Evolutionary conservation across 2,113 vertebrate species (phyloP).

Genomic region (Psammodynastes pulverulentus): DNA sequence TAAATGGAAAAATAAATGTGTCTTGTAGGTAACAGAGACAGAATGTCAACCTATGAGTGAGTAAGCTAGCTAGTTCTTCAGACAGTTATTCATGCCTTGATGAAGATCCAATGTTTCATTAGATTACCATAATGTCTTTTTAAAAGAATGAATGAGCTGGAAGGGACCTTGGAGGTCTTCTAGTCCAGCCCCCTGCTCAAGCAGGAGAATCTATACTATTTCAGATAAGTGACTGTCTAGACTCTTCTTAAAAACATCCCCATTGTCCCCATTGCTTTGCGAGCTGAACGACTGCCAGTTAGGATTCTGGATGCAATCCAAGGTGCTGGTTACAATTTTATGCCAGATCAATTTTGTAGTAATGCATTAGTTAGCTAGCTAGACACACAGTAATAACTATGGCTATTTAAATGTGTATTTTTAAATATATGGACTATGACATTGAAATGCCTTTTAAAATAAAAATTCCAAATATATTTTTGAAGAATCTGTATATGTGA

Average conservation of each 20-base stretch:
- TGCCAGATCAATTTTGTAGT: not conserved
- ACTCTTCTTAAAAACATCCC: too few species aligned
- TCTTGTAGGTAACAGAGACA: not conserved
- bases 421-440: not conserved
- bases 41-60: not conserved
- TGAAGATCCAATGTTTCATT: not conserved
- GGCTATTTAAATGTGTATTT: not conserved
- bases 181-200: too few species aligned
- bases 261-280: not conserved
- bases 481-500: not conserved
- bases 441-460: not conserved
- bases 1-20: not conserved
- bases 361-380: not conserved
- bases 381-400: not conserved
- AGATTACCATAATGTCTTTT: not conserved
- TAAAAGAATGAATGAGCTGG: too few species aligned
- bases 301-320: not conserved
- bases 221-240: too few species aligned
- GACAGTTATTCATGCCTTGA: not conserved
- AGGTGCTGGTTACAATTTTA: not conserved
- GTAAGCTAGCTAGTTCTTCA: not conserved
- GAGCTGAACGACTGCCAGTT: not conserved
- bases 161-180: too few species aligned
- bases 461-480: not conserved
- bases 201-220: too few species aligned